Evolutionary conservation across 1,140 invertebrate species (phyloP), one percentile per base, ranked within the genome.

Genomic region (Eufriesea mexicana): DNA sequence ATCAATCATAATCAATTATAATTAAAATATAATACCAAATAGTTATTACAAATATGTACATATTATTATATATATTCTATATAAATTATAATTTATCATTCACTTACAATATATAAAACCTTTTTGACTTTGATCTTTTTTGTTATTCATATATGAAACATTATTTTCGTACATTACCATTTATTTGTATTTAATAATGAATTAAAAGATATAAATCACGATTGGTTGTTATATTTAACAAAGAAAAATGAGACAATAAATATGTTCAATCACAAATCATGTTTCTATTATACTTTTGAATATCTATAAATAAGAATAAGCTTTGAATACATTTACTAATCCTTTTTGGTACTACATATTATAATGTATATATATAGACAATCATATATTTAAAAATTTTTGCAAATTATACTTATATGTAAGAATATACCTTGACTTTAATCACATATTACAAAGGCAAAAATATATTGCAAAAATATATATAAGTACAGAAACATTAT

Each of bases 11-110:
- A 35, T 66, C n/a, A 42, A 66, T 42, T 5, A 1, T 2, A 66
- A 2, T 42, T 66, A 23, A 66, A 66, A 5, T 42, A 71, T 79
- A 5, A 9, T 45, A 79, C 18, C 9, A 57, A 16, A 64, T 51
- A 51, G 45, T 51, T 64, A 20, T n/a, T 62, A 42, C 12, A 80
- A 62, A 70, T 61, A 54, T 71, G 10, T 64, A 62, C 20, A 28
- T 83, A 71, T 28, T 51, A n/a, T 18, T 49, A 6, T 16, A 51
- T 23, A 35, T 49, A 35, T 42, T n/a, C 12, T 9, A 16, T n/a
- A 10, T 10, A 49, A 2, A 45, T 45, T 42, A 42, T 64, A 42
- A 64, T 64, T 64, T 64, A 23, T 64, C 10, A 64, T 23, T 64
- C 42, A 42, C 28, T 0, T 62, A 28, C 16, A 28, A 28, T 35